A percentile compares a stretch with the other conserved stretches of the same genome.
Conservation (phyloP, 2,888 invertebrate genomes). For the Campoplex nolae region DNA sequence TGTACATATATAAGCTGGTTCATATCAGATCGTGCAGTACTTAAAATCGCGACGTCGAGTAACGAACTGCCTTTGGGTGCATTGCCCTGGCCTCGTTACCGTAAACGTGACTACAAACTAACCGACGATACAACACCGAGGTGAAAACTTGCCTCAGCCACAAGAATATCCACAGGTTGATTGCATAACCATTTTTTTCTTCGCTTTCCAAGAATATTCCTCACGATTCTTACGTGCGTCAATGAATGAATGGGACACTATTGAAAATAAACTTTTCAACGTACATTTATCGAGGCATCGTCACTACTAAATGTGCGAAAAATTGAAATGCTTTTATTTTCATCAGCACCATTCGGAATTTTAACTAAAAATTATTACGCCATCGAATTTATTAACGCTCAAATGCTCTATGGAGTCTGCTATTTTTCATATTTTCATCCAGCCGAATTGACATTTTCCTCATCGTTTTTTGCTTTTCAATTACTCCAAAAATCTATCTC, state of each 20-base stretch:
- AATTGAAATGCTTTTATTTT: background rate
- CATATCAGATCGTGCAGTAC: slow-evolving; percentile 46
- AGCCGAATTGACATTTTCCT: no score
- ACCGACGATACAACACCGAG: slow-evolving; percentile 21
- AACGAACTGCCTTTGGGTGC: slow-evolving; percentile 44
- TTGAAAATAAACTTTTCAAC: slow-evolving; percentile 17
- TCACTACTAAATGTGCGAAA: background rate
- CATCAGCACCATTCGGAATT: background rate
- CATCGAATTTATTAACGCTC: background rate
- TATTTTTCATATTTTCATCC: background rate
- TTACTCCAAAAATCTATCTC: background rate
- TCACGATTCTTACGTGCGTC: background rate
- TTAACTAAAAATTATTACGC: background rate
- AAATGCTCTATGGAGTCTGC: background rate
- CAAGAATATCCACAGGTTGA: slow-evolving; percentile 11
- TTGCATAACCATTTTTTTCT: slow-evolving; percentile 25
- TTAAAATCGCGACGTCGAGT: slow-evolving; percentile 45
- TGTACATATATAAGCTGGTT: slow-evolving; percentile 4
- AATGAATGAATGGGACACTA: background rate
- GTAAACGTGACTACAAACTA: slow-evolving; percentile 44
- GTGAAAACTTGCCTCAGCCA: slow-evolving; percentile 6
- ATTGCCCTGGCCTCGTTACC: slow-evolving; percentile 55
- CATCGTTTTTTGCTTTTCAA: background rate
- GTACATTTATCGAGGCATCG: background rate
- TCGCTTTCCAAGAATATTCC: slow-evolving; percentile 6